Percentiles rank a stretch among this genome's conserved stretches.
These are phyloP conservation scores for Gambusia affinis DNA, from an alignment of 2,113 vertebrate genomes.

Conservation along the genomic window DNA sequence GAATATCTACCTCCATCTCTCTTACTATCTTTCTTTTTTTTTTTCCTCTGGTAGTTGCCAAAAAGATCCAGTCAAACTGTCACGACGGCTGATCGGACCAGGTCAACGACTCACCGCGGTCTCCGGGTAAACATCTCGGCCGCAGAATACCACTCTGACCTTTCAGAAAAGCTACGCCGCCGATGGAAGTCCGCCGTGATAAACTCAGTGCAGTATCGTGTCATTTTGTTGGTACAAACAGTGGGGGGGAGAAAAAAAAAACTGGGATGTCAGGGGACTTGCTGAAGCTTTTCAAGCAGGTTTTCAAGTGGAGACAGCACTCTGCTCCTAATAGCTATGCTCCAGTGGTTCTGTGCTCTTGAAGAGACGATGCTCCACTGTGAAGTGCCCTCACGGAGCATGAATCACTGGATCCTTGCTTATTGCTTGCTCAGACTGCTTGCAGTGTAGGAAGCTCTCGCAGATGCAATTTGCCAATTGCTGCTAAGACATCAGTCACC, in stretches of 20 bases:
- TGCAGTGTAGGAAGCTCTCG: constrained; percentile 46
- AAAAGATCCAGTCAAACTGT: constrained; percentile 19
- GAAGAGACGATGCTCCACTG: constrained; percentile 36
- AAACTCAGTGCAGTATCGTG: constrained; percentile 3
- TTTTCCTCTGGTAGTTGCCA: constrained; percentile 14
- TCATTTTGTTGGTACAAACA: constrained; percentile 6
- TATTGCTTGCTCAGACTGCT: constrained; percentile 55
- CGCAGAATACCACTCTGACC: constrained; percentile 8
- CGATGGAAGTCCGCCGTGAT: neutral
- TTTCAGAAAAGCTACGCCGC: neutral
- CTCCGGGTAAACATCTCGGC: constrained; percentile 1
- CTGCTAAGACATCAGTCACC: constrained; percentile 46
- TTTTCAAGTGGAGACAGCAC: constrained; percentile 36
- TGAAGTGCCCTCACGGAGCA: constrained; percentile 54
- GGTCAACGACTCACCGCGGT: constrained; percentile 15
- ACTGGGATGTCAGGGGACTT: constrained; percentile 14
- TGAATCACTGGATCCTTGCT: constrained; percentile 55
- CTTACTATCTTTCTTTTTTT: constrained; percentile 11
- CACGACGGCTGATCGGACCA: constrained; percentile 21
- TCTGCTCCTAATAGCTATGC: constrained; percentile 36
- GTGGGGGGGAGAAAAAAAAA: constrained; percentile 5
- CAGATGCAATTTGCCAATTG: constrained; percentile 56
- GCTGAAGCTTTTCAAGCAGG: constrained; percentile 22
- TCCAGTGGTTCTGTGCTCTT: constrained; percentile 53
- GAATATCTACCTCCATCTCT: constrained; percentile 5